Conservation (phyloP, 92 coral and sea anemone genomes). For the Epizoanthus stellaris region DNA sequence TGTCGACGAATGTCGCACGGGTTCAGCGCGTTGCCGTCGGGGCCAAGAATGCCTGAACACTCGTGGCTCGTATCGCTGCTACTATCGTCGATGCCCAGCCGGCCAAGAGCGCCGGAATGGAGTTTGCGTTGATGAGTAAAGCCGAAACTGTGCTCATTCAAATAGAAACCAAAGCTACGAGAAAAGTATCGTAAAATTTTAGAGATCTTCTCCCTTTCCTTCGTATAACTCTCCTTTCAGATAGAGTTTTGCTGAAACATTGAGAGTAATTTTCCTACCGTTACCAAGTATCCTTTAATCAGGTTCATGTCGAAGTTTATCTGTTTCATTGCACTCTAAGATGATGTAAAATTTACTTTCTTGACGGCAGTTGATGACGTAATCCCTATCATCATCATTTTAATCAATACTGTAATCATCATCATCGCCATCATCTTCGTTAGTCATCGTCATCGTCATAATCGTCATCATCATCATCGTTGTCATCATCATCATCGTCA, state of each 20-base stretch:
- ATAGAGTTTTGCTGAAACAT: no score
- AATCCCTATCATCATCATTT: not conserved
- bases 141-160: no score
- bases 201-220: no score
- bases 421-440: not conserved
- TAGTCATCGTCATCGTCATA: not conserved
- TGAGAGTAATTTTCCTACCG: no score
- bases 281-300: no score
- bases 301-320: no score
- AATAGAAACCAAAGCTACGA: not conserved
- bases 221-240: no score
- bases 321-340: no score
- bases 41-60: not conserved
- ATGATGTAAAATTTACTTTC: no score
- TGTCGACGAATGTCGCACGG: not conserved
- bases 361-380: no score
- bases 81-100: not conserved
- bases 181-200: no score
- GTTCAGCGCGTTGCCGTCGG: not conserved
- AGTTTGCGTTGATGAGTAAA: conserved; percentile 13
- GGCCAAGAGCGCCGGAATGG: not conserved
- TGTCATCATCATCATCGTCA: not conserved
- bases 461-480: not conserved
- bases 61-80: not conserved
- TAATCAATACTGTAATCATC: not conserved